These are phyloP conservation scores for Agonopterix heracliana DNA, from an alignment of 2,888 invertebrate genomes.

Conservation along the genomic window DNA sequence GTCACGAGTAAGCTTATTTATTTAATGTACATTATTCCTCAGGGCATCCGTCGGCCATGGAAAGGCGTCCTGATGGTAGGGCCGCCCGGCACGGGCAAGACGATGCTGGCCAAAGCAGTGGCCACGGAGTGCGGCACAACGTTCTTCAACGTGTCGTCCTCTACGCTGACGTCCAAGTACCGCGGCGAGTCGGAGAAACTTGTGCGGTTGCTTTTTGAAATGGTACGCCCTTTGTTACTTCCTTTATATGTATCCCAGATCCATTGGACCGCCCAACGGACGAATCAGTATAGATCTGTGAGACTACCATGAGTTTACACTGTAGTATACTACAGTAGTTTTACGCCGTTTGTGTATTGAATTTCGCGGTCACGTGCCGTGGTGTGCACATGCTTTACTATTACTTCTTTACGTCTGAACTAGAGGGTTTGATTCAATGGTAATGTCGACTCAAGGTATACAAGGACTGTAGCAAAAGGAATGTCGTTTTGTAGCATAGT, in stretches of 20 bases:
- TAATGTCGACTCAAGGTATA: too few species aligned
- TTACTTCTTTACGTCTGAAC: too few species aligned
- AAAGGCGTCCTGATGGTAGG: slow-evolving; percentile 97
- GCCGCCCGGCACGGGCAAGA: slow-evolving; percentile 95
- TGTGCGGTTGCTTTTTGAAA: slow-evolving; percentile 96
- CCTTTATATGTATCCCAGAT: not conserved
- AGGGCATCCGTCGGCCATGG: slow-evolving; percentile 97
- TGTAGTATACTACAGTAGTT: not conserved
- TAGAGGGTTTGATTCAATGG: too few species aligned
- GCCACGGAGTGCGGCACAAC: slow-evolving; percentile 99
- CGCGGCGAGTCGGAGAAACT: slow-evolving; percentile 99
- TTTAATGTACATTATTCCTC: slow-evolving; percentile 4
- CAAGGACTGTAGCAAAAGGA: too few species aligned
- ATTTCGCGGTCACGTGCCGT: too few species aligned
- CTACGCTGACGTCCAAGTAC: slow-evolving; percentile 98
- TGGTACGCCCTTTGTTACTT: slow-evolving; percentile 77
- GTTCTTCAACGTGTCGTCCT: slow-evolving; percentile 97
- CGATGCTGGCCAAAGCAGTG: slow-evolving; percentile 97
- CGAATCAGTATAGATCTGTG: not conserved
- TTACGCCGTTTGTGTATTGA: too few species aligned
- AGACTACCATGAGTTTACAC: too few species aligned
- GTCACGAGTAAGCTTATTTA: too few species aligned
- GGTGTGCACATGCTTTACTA: too few species aligned
- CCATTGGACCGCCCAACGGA: not conserved
- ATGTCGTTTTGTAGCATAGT: too few species aligned